phyloP scores from a whole-genome alignment of 2,113 vertebrate genomes.

The Holacanthus passer region DNA sequence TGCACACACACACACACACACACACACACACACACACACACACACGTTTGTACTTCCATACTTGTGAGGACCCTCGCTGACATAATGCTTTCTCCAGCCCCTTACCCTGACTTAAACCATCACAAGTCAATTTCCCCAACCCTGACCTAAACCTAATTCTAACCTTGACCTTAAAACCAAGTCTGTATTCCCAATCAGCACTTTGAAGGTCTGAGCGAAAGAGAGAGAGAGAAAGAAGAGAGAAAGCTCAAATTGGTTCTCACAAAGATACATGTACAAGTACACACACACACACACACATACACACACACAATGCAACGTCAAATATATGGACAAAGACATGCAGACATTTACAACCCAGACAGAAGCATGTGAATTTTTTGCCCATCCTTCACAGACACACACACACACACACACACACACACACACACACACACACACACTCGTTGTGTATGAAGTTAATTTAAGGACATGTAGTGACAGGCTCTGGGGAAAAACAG shows the following conservation, averaged over 20 bases:
- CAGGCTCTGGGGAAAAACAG: constrained; percentile 66
- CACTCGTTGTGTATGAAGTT: constrained; percentile 49
- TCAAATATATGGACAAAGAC: constrained; percentile 54
- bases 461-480: constrained; percentile 70
- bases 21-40: constrained; percentile 10
- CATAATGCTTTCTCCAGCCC: too few relatives aligned
- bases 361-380: constrained; percentile 60
- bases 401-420: constrained; percentile 9
- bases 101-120: too few relatives aligned
- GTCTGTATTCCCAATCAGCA: too few relatives aligned
- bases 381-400: background rate
- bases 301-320: constrained; percentile 45
- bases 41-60: too few relatives aligned
- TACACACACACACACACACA: constrained; percentile 24
- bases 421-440: constrained; percentile 27
- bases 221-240: too few relatives aligned
- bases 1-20: constrained; percentile 3
- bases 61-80: too few relatives aligned
- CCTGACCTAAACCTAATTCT: too few relatives aligned
- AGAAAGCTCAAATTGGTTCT: too few relatives aligned
- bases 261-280: too few relatives aligned
- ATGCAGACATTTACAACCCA: constrained; percentile 57
- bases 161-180: too few relatives aligned
- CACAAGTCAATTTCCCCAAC: too few relatives aligned
- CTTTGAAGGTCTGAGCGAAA: too few relatives aligned